Evolutionary conservation across 2,113 vertebrate genomes (phyloP).

Genomic region (Cettia cetti): DNA sequence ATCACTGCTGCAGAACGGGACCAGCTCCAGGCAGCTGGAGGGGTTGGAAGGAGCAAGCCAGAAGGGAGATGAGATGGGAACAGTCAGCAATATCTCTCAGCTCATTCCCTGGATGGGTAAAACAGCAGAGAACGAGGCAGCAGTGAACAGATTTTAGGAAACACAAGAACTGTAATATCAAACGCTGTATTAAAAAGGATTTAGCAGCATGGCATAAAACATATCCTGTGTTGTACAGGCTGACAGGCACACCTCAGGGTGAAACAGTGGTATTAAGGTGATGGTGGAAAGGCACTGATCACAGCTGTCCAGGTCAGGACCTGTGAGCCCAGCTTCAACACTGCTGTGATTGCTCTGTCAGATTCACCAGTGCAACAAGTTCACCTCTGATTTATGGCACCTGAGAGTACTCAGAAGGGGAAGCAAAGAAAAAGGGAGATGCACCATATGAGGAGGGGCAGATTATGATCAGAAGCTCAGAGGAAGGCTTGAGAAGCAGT

Average conservation of each 20-base stretch:
- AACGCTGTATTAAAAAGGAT: background rate
- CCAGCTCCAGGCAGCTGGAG: background rate
- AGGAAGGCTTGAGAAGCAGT: background rate
- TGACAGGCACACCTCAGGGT: background rate
- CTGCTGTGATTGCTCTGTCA: background rate
- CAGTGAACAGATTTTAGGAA: background rate
- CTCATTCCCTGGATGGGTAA: background rate
- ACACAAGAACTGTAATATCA: background rate
- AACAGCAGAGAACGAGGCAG: background rate
- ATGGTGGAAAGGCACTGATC: background rate
- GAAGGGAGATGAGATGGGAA: background rate
- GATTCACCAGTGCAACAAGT: background rate
- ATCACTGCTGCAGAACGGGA: background rate
- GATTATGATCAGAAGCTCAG: background rate
- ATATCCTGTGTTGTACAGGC: background rate
- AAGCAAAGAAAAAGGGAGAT: background rate
- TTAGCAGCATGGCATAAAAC: background rate
- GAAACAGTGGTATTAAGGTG: background rate
- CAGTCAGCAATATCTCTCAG: background rate
- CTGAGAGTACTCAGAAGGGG: background rate
- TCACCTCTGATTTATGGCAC: background rate
- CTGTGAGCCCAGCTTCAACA: background rate
- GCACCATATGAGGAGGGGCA: background rate
- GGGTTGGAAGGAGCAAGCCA: background rate
- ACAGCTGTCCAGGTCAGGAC: background rate